phyloP scores from a whole-genome alignment of 2,113 vertebrate genomes.

The Crypturellus undulatus region DNA sequence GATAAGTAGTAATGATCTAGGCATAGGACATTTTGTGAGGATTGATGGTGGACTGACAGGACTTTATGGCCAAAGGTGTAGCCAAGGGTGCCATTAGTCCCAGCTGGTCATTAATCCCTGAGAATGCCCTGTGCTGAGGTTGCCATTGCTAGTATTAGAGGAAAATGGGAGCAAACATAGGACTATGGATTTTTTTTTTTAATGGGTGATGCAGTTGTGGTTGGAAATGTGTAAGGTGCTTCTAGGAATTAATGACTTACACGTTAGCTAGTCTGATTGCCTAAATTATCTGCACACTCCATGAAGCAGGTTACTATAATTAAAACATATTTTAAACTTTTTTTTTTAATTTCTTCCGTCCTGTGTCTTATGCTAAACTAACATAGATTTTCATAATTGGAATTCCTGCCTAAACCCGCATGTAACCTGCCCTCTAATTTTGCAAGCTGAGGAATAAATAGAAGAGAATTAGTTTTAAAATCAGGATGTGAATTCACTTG shows the following conservation, averaged over 20 bases:
- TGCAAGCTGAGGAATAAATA: neutral
- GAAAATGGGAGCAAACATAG: constrained; percentile 1
- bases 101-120: constrained; percentile 56
- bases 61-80: constrained; percentile 35
- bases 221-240: neutral
- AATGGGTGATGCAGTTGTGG: neutral
- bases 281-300: neutral
- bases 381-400: neutral
- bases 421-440: neutral
- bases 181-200: neutral
- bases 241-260: constrained; percentile 15
- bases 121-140: constrained; percentile 1
- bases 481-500: neutral
- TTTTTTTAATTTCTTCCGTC: neutral
- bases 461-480: neutral
- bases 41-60: constrained; percentile 30
- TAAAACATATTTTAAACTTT: neutral
- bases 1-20: constrained; percentile 4
- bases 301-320: neutral
- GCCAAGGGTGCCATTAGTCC: constrained; percentile 59
- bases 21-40: neutral
- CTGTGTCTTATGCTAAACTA: neutral
- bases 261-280: neutral
- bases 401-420: neutral
- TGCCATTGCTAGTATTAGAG: neutral